Percentiles rank a stretch among this genome's conserved stretches.
Evolutionary conservation across 2,113 vertebrate genomes (phyloP).

Genomic region (Leucoraja erinaceus): DNA sequence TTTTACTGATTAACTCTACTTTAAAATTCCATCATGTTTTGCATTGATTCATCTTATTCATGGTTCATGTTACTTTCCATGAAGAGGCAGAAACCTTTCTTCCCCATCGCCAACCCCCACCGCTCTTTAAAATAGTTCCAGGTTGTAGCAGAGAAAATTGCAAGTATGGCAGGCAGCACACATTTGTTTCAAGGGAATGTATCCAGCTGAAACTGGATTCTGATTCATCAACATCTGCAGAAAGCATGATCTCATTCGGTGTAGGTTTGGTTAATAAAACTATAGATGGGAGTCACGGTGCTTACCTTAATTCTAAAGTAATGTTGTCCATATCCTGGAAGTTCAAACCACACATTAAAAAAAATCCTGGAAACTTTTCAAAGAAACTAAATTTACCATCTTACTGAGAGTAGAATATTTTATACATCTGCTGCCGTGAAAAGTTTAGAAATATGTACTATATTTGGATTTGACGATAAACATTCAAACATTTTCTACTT

Average conservation of each 20-base stretch:
- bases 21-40: neutral
- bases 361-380: neutral
- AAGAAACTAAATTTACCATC: neutral
- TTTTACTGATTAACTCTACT: neutral
- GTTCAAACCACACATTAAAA: neutral
- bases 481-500: neutral
- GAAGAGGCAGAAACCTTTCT: neutral
- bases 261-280: neutral
- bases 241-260: slow-evolving; percentile 15
- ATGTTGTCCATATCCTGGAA: neutral
- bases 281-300: too few species aligned
- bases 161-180: neutral
- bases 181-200: neutral
- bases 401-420: neutral
- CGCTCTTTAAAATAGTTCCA: neutral
- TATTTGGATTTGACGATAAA: neutral
- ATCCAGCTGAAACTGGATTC: slow-evolving; percentile 15
- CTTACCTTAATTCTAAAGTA: neutral
- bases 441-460: neutral
- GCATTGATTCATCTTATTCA: neutral
- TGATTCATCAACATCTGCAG: neutral
- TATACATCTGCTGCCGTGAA: neutral
- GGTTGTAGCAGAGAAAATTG: neutral
- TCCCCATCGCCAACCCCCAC: neutral
- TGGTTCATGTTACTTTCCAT: neutral